Evolutionary conservation across 1,140 invertebrate species (phyloP).

Genomic region (Chrysopa pallens): DNA sequence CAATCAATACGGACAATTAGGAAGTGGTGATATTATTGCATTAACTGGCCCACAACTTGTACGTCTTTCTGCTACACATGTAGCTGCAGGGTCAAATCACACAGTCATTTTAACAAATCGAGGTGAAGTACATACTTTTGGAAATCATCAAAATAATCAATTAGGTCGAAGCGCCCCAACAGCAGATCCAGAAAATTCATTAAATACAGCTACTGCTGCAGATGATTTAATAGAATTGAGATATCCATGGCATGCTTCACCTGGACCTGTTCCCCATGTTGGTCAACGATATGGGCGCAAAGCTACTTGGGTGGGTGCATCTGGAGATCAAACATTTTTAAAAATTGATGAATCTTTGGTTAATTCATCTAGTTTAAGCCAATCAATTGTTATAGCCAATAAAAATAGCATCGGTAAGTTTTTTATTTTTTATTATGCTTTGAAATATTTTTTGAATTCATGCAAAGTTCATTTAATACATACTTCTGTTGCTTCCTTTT

Average conservation of each 20-base stretch:
- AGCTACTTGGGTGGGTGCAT: constrained; percentile 85
- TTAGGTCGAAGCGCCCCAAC: constrained; percentile 45
- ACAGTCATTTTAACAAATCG: constrained; percentile 75
- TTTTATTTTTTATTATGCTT: neutral
- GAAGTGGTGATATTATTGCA: constrained; percentile 62
- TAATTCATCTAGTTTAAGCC: constrained; percentile 68
- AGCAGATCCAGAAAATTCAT: constrained; percentile 14
- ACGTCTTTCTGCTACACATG: constrained; percentile 46
- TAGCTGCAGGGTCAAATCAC: constrained; percentile 91
- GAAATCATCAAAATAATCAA: constrained; percentile 83
- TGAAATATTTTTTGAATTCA: too few relatives aligned
- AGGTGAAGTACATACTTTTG: constrained; percentile 88
- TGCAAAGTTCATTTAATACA: too few relatives aligned
- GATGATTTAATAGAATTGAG: constrained; percentile 6
- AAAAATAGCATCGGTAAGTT: constrained; percentile 62
- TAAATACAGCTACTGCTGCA: neutral
- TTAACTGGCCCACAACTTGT: constrained; percentile 62
- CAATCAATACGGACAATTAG: constrained; percentile 88
- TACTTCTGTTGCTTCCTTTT: too few relatives aligned
- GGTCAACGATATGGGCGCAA: constrained; percentile 59
- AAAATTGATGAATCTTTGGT: constrained; percentile 86
- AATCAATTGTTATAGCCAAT: constrained; percentile 77
- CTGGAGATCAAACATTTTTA: constrained; percentile 87
- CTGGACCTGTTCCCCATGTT: constrained; percentile 61
- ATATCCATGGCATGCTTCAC: constrained; percentile 62